These are phyloP conservation scores for Apteryx mantelli DNA, from an alignment of 2,113 vertebrate genomes.

Conservation along the genomic window DNA sequence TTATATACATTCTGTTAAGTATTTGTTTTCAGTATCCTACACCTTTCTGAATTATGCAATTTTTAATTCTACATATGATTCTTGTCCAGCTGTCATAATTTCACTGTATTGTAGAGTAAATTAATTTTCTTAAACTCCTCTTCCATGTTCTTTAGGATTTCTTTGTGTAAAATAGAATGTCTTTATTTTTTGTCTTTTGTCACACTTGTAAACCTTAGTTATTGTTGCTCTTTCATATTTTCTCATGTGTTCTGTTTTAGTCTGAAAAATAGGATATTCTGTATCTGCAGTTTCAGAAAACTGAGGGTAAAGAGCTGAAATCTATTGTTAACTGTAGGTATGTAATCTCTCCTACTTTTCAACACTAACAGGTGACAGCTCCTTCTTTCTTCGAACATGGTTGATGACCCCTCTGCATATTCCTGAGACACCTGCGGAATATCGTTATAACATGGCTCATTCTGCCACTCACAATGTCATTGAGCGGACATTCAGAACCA, in stretches of 20 bases:
- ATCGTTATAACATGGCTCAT: slow-evolving; percentile 91
- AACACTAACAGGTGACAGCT: slow-evolving; percentile 82
- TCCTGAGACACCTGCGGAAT: slow-evolving; percentile 86
- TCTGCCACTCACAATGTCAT: slow-evolving; percentile 88
- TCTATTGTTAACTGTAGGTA: neutral
- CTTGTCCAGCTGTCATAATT: neutral
- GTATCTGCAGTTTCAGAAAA: neutral
- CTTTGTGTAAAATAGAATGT: neutral
- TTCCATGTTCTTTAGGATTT: neutral
- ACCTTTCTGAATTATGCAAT: neutral
- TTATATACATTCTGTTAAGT: neutral
- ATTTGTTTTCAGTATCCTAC: neutral
- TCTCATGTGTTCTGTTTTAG: neutral
- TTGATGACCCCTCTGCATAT: slow-evolving; percentile 90
- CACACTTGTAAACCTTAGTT: neutral
- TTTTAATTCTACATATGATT: neutral
- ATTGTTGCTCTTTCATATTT: accelerated
- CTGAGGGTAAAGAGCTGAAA: neutral
- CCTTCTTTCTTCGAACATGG: slow-evolving; percentile 88
- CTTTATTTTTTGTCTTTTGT: neutral
- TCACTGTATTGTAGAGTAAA: neutral
- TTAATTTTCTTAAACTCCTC: neutral
- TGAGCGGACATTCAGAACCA: slow-evolving; percentile 87
- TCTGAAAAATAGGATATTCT: neutral
- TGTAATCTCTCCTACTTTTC: slow-evolving; percentile 12